Evolutionary conservation across 64 coral and sea anemone species (phyloP).

Genomic region (Pocillopora damicornis): DNA sequence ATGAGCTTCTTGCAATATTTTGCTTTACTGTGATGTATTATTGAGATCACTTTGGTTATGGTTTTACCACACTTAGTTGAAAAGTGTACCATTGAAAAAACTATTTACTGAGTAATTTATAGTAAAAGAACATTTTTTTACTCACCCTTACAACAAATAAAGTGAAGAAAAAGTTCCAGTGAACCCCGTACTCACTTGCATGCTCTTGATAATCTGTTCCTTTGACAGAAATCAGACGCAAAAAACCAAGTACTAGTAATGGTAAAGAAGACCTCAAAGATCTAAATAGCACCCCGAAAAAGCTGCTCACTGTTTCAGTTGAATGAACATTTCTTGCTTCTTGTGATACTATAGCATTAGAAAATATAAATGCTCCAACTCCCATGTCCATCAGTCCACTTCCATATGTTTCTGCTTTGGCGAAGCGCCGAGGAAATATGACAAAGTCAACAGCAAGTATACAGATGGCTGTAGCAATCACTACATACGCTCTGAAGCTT

Average conservation of each 20-base stretch:
- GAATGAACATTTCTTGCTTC: constrained; percentile 54
- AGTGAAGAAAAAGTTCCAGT: constrained; percentile 99
- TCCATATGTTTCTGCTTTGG: constrained; percentile 96
- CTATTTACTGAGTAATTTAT: too few relatives aligned
- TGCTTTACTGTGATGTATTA: too few relatives aligned
- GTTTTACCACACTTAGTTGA: not conserved
- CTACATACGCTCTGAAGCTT: constrained; percentile 85
- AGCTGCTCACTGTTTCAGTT: not conserved
- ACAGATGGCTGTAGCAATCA: constrained; percentile 76
- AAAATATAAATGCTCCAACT: constrained; percentile 91
- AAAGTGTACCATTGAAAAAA: too few relatives aligned
- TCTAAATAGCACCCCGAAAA: constrained; percentile 32
- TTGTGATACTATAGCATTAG: constrained; percentile 89
- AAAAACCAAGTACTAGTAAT: constrained; percentile 66
- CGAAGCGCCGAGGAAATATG: constrained; percentile 84
- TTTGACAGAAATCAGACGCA: constrained; percentile 71
- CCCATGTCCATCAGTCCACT: constrained; percentile 94
- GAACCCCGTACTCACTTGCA: constrained; percentile 87
- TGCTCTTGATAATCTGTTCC: constrained; percentile 95
- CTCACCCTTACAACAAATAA: constrained; percentile 72
- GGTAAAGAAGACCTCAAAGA: constrained; percentile 60
- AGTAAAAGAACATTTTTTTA: not conserved
- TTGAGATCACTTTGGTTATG: too few relatives aligned
- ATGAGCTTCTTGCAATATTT: too few relatives aligned
- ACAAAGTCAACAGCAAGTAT: constrained; percentile 96